Percentiles rank a stretch among this genome's conserved stretches.
phyloP scores from a whole-genome alignment of 2,888 invertebrate genomes.

The Agriopis aurantiaria region DNA sequence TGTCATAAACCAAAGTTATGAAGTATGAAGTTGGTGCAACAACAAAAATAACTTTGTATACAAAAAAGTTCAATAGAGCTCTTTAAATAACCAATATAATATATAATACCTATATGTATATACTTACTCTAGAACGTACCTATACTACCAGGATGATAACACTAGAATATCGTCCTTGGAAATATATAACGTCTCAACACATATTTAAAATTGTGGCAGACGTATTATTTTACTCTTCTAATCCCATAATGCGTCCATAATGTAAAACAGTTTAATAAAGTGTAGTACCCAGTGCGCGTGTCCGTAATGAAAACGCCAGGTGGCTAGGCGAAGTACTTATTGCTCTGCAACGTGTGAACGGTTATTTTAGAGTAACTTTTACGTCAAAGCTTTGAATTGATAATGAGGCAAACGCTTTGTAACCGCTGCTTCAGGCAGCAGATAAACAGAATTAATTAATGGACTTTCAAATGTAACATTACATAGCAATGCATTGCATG shows the following conservation, averaged over 20 bases:
- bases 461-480: neutral
- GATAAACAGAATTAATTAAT: neutral
- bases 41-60: too few species aligned
- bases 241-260: neutral
- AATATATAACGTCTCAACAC: too few species aligned
- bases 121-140: too few species aligned
- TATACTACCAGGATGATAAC: too few species aligned
- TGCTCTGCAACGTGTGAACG: slow-evolving; percentile 45
- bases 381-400: slow-evolving; percentile 51
- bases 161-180: too few species aligned
- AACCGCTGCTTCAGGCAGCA: neutral
- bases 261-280: slow-evolving; percentile 3
- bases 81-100: too few species aligned
- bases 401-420: slow-evolving; percentile 35
- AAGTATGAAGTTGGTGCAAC: too few species aligned
- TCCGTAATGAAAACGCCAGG: slow-evolving; percentile 31
- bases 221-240: neutral
- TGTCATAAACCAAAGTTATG: too few species aligned
- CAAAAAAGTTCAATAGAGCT: too few species aligned
- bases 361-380: slow-evolving; percentile 55
- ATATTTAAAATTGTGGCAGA: neutral
- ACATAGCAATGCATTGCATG: too few species aligned
- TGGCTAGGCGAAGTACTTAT: slow-evolving; percentile 42
- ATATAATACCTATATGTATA: too few species aligned
- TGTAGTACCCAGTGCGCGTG: neutral